phyloP scores from a whole-genome alignment of 1,140 invertebrate species.

The Hycleus cichorii region DNA sequence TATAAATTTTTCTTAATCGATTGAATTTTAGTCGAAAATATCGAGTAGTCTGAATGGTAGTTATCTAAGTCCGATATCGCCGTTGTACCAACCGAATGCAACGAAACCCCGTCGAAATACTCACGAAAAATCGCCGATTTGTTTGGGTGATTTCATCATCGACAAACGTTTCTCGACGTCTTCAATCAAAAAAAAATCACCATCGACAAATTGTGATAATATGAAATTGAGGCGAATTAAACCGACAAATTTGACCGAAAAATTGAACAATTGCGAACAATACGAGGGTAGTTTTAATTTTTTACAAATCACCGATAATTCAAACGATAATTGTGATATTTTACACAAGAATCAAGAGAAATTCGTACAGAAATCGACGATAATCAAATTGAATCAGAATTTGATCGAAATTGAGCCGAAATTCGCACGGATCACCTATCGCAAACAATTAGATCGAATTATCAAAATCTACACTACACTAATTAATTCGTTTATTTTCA shows the following conservation, averaged over 20 bases:
- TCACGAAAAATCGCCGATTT: slow-evolving; percentile 15
- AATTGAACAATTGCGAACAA: slow-evolving; percentile 13
- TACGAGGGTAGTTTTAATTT: slow-evolving; percentile 35
- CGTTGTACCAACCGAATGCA: slow-evolving; percentile 22
- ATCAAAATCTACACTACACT: slow-evolving; percentile 43
- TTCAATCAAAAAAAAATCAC: slow-evolving; percentile 21
- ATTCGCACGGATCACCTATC: slow-evolving; percentile 39
- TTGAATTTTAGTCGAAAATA: too few relatives aligned
- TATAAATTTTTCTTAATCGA: neutral
- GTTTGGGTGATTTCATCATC: slow-evolving; percentile 36
- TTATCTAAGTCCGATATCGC: slow-evolving; percentile 30
- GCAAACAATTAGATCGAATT: slow-evolving; percentile 40
- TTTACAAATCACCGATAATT: slow-evolving; percentile 12
- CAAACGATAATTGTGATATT: slow-evolving; percentile 19
- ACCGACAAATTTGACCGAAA: slow-evolving; percentile 30
- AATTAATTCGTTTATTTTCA: slow-evolving; percentile 46
- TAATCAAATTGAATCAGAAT: slow-evolving; percentile 8
- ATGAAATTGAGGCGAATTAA: slow-evolving; percentile 29
- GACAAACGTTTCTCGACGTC: slow-evolving; percentile 15
- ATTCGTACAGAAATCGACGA: slow-evolving; percentile 8
- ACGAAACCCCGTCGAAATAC: slow-evolving; percentile 10
- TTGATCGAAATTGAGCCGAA: slow-evolving; percentile 32
- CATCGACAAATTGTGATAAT: neutral
- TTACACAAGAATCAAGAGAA: slow-evolving; percentile 24
- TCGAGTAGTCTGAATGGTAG: neutral